Base-by-base conservation (phyloP, 2,113 vertebrate species). In the Zapus hudsonius region DNA sequence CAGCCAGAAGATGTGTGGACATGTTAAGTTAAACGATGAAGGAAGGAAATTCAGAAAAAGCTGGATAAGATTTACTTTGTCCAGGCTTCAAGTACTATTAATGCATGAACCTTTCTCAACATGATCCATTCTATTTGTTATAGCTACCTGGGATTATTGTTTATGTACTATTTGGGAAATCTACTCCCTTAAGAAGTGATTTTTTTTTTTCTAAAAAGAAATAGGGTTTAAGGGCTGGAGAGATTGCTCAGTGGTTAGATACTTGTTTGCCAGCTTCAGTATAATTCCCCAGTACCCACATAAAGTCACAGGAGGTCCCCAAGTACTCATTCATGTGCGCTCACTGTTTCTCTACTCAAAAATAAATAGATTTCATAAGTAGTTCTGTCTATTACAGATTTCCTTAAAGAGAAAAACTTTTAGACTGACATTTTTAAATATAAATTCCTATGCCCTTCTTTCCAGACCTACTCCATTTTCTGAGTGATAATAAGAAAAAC, bases 131-230 rank as follows among this genome's bases (percentile, higher is more conserved):
- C 5, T 75, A 87, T n/a, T 61, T 91, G 36, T 74, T 84, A 70
- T 64, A 81, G 67, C 20, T 16, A 94, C n/a, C 85, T 70, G 73
- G 20, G 92, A 96, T 78, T 82, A 87, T 1, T 61, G 40, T 36
- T 38, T 76, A 84, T 3, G 44, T n/a, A 94, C 19, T 42, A 74
- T 64, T 95, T 84, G 42, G 74, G 23, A 69, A 89, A 90, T 4
- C 1, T 78, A 76, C 0, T 47, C 11, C 44, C 75, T 64, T 84
- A 78, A 88, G 22, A 73, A 93, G n/a, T 15, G 25, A 85, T 47
- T n/a, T n/a, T n/a, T n/a, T n/a, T n/a, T n/a, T n/a, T n/a, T n/a
- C n/a, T n/a, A n/a, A n/a, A n/a, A n/a, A n/a, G n/a, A n/a, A n/a
- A n/a, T n/a, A n/a, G 47, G 47, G 47, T 47, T 47, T 47, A 47